Base-by-base conservation (phyloP, 1,140 invertebrate genomes). In the Caerostris extrusa region DNA sequence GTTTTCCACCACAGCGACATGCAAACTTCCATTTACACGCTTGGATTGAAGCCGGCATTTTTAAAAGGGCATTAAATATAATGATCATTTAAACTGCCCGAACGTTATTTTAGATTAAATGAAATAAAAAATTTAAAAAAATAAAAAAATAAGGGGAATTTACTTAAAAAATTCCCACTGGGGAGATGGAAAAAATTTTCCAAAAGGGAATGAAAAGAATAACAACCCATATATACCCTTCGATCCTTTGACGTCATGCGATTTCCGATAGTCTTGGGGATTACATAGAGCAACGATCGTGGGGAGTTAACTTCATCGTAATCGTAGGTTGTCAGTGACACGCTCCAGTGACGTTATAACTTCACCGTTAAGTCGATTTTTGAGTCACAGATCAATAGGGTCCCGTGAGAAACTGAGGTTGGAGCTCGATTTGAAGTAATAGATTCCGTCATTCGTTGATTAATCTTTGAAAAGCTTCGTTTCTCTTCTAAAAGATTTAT, bases 261-360 rank as follows among this genome's bases (percentile, higher is more conserved):
- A 85, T 85, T 85, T 85, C 83, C 57, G 57, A 85, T 85, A 14
- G 56, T n/a, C 83, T 85, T 58, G 10, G 55, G 88, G 67, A 71
- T 90, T 71, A 90, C 53, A 90, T 56, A 77, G 67, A 60, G 17
- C 60, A 88, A 88, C 61, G 88, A 55, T 67, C 34, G n/a, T n/a
- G 67, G 55, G 88, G 88, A 90, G n/a, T 90, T 90, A 90, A 90
- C 88, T 90, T 69, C 55, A 88, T 53, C 67, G 88, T 90, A 90
- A 90, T 90, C 90, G 90, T 50, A 57, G 77, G 90, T 91, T 91
- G 90, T 91, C 90, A 82, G 56, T n/a, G 90, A 82, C 90, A 91
- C 90, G 90, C 90, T 82, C 55, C 58, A 53, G 50, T 55, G 90
- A 91, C 57, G 58, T 69, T 90, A 50, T 91, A n/a, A 58, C 55